Evolutionary conservation across 2,888 invertebrate genomes (phyloP).

Genomic region (Polydrusus pterygomalis): DNA sequence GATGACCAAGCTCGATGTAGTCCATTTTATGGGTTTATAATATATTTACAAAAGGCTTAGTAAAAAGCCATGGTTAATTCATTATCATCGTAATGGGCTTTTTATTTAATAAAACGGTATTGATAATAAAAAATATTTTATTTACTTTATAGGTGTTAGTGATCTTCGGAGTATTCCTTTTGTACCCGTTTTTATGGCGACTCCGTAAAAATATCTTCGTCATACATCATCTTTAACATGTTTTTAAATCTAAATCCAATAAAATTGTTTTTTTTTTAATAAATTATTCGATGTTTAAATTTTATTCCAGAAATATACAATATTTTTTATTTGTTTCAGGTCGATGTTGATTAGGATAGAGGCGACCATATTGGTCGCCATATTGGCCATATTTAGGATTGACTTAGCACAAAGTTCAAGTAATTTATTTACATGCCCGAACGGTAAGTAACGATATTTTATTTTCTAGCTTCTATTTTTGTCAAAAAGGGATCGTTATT

Average conservation of each 20-base stretch:
- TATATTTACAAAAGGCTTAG: conserved; percentile 28
- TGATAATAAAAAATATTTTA: too few species aligned
- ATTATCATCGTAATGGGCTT: too few species aligned
- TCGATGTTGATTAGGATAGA: conserved; percentile 84
- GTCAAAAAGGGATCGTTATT: too few species aligned
- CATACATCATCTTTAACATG: too few species aligned
- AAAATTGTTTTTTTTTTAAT: too few species aligned
- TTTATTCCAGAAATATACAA: conserved; percentile 17
- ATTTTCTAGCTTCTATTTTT: not conserved
- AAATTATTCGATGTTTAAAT: too few species aligned
- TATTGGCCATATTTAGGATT: conserved; percentile 76
- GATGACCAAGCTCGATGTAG: not conserved
- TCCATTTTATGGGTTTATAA: conserved; percentile 55
- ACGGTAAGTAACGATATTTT: conserved; percentile 76
- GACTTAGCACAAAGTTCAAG: conserved; percentile 75
- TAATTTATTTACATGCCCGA: conserved; percentile 81
- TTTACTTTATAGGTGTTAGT: too few species aligned
- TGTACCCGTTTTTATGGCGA: too few species aligned
- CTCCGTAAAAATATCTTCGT: too few species aligned
- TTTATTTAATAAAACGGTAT: too few species aligned
- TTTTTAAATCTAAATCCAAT: too few species aligned
- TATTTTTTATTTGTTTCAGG: conserved; percentile 76
- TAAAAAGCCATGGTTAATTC: not conserved
- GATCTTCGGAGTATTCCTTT: too few species aligned
- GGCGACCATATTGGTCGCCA: conserved; percentile 82